phyloP scores from a whole-genome alignment of 2,113 vertebrate genomes.

The Microcebus lehilahytsara region DNA sequence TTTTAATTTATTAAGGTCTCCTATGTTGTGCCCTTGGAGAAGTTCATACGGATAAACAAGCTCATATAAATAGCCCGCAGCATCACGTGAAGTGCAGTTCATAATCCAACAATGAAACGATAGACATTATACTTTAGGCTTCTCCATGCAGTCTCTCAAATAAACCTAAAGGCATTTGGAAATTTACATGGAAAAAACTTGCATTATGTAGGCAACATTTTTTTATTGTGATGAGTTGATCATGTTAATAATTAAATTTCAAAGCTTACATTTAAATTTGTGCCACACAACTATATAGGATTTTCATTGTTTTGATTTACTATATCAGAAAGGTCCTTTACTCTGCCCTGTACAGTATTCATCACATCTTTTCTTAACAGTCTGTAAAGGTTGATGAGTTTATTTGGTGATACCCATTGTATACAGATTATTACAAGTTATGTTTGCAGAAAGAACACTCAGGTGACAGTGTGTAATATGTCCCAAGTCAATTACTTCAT shows the following conservation, averaged over 20 bases:
- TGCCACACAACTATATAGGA: constrained; percentile 53
- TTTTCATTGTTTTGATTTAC: constrained; percentile 81
- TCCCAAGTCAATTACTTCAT: constrained; percentile 85
- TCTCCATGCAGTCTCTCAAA: constrained; percentile 74
- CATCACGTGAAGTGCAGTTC: constrained; percentile 64
- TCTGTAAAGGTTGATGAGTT: constrained; percentile 82
- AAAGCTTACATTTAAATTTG: constrained; percentile 81
- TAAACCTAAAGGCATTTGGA: constrained; percentile 77
- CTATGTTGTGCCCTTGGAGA: constrained; percentile 79
- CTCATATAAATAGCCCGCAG: constrained; percentile 77
- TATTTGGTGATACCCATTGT: constrained; percentile 80
- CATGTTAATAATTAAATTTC: constrained; percentile 80
- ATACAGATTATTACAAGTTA: constrained; percentile 79
- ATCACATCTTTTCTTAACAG: constrained; percentile 79
- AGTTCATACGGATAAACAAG: constrained; percentile 80
- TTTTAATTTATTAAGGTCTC: constrained; percentile 81
- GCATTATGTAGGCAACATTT: constrained; percentile 22
- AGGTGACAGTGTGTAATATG: constrained; percentile 79
- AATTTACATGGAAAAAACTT: constrained; percentile 79
- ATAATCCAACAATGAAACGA: constrained; percentile 78
- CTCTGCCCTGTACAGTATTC: constrained; percentile 62
- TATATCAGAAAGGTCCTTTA: constrained; percentile 76
- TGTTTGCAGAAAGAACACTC: constrained; percentile 75
- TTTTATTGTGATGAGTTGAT: constrained; percentile 55
- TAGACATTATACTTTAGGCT: constrained; percentile 62